phyloP scores from a whole-genome alignment of 1,140 invertebrate genomes.

The Helicoverpa armigera region DNA sequence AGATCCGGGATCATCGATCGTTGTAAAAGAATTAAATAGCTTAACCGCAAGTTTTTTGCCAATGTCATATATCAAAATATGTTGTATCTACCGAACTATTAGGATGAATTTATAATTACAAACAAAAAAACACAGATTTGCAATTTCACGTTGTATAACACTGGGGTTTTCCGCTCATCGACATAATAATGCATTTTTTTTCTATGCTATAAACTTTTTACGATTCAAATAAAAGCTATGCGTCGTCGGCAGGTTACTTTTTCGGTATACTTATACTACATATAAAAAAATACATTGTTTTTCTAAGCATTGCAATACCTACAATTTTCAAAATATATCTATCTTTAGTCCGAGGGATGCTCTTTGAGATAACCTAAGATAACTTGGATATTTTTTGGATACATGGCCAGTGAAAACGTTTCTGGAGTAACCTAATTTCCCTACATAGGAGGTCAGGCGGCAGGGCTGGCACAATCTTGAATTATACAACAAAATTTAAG shows the following conservation, averaged over 20 bases:
- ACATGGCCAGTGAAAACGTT: not conserved
- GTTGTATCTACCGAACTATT: not conserved
- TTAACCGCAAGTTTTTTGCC: conserved; percentile 1
- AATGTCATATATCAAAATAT: not conserved
- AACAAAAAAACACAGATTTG: not conserved
- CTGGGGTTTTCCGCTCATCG: not conserved
- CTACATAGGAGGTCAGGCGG: not conserved
- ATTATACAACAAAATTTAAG: too few species aligned
- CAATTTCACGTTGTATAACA: not conserved
- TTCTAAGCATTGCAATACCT: too few species aligned
- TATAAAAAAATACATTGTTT: too few species aligned
- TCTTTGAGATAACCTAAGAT: not conserved
- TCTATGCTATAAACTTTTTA: not conserved
- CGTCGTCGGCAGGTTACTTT: too few species aligned
- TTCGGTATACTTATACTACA: too few species aligned
- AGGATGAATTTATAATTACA: not conserved
- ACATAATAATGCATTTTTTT: not conserved
- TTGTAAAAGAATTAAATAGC: not conserved
- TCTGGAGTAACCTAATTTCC: not conserved
- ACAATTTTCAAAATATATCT: too few species aligned
- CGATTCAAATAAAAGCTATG: too few species aligned
- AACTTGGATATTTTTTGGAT: not conserved
- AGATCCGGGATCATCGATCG: conserved; percentile 20
- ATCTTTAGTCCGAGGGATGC: not conserved
- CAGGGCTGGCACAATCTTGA: not conserved